phyloP scores from a whole-genome alignment of 92 coral and sea anemone species.

The Scolanthus callimorphus region DNA sequence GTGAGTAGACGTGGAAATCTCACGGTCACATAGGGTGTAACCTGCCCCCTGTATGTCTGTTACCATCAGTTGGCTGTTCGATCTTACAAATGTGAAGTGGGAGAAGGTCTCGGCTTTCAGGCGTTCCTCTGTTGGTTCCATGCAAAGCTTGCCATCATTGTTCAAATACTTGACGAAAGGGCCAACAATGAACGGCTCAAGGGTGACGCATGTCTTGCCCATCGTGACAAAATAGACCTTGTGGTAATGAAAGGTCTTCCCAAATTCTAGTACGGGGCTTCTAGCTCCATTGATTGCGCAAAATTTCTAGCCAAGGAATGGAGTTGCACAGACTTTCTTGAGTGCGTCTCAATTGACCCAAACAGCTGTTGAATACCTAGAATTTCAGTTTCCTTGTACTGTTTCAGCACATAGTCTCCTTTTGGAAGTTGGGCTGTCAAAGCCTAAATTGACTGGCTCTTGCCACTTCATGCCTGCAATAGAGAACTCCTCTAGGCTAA shows the following conservation, averaged over 20 bases:
- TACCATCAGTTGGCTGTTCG: slow-evolving; percentile 44
- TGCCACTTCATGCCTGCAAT: too few relatives aligned
- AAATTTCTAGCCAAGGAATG: slow-evolving; percentile 61
- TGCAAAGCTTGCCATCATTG: slow-evolving; percentile 27
- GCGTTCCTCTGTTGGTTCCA: slow-evolving; percentile 21
- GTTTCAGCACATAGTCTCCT: slow-evolving; percentile 45
- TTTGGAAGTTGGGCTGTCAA: too few relatives aligned
- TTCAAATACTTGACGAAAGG: slow-evolving; percentile 44
- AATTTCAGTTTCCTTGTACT: slow-evolving; percentile 28
- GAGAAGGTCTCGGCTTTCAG: slow-evolving; percentile 49
- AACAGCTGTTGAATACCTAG: slow-evolving; percentile 38
- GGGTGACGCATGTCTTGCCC: slow-evolving; percentile 40
- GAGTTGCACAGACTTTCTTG: slow-evolving; percentile 63
- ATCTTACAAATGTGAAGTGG: slow-evolving; percentile 27
- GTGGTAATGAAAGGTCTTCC: slow-evolving; percentile 34
- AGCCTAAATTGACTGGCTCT: too few relatives aligned
- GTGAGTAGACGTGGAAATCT: slow-evolving; percentile 34
- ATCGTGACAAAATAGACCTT: slow-evolving; percentile 52
- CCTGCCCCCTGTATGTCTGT: slow-evolving; percentile 45
- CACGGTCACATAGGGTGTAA: slow-evolving; percentile 45
- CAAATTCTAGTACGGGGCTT: slow-evolving; percentile 35
- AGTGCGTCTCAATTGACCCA: slow-evolving; percentile 55
- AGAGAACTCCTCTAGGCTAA: too few relatives aligned
- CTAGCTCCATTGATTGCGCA: slow-evolving; percentile 41
- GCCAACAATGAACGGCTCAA: slow-evolving; percentile 43